Conservation (phyloP, 2,113 vertebrate species). For the Falcunculus frontatus region DNA sequence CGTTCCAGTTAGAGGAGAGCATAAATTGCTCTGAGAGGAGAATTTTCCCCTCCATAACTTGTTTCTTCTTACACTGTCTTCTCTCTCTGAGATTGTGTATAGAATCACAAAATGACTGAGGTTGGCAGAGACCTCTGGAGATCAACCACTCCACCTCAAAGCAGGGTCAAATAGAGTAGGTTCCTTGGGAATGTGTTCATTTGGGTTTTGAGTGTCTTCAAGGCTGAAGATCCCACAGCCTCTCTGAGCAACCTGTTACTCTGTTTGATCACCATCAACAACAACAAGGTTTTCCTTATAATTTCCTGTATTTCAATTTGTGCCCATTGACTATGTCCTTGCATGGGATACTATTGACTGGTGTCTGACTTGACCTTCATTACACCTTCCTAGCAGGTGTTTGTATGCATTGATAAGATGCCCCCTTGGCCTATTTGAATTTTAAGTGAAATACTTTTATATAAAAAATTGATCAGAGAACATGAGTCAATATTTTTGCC, state of each 20-base stretch:
- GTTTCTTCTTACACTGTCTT: neutral
- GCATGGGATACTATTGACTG: neutral
- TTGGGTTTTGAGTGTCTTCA: neutral
- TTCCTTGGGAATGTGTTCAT: neutral
- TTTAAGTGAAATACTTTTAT: neutral
- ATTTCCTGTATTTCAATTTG: neutral
- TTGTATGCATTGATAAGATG: neutral
- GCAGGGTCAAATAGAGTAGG: neutral
- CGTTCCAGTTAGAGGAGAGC: neutral
- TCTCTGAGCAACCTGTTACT: neutral
- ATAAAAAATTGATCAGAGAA: neutral
- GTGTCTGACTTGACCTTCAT: neutral
- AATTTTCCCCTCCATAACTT: neutral
- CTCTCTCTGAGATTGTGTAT: neutral
- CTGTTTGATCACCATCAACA: neutral
- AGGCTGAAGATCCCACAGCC: neutral
- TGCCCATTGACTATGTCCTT: neutral
- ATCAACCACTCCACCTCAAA: neutral
- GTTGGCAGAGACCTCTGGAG: neutral
- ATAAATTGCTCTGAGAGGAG: neutral
- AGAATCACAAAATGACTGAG: neutral
- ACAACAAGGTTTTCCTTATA: neutral
- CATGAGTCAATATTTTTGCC: accelerated
- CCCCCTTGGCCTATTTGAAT: neutral
- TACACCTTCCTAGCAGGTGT: neutral